Evolutionary conservation across 2,888 invertebrate genomes (phyloP), one percentile per base, ranked within the genome.

Genomic region (Epiblema foenella): DNA sequence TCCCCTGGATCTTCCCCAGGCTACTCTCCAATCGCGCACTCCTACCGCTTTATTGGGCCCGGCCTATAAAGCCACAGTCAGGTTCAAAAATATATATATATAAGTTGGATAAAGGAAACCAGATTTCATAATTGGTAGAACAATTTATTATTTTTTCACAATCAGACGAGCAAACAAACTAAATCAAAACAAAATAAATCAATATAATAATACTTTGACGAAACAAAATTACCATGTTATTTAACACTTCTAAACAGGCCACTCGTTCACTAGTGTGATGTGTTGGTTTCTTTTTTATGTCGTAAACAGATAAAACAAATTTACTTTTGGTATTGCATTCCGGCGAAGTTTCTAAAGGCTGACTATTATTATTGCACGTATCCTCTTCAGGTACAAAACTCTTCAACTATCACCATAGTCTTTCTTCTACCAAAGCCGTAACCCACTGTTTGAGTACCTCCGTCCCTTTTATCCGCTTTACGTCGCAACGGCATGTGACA

Each of bases 401-500:
- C 56, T 29, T 56, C n/a, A 65, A 56, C 17, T 11, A 56, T 54
- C 51, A 17, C 18, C n/a, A 29, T 46, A 24, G n/a, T 46, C 12
- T 18, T 39, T 17, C 33, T 15, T 51, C 51, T 51, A 37, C 33
- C 51, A n/a, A 51, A 37, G 20, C 10, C 18, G 18, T 29, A 11
- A 11, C 8, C 11, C 57, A 10, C 56, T 33, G n/a, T 49, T 57
- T n/a, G 52, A 51, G 17, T 11, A 46, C 54, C 54, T 18, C 7
- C 4, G n/a, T 37, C 29, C 42, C 15, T 62, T 29, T 66, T 58
- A 17, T 11, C 3, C 56, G 39, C 49, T 18, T 78, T 85, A 90
- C 74, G 86, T 88, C 15, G 93, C 86, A 33, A 33, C 33, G 17
- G 94, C 94, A 68, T 94, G 94, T 9, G 88, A 83, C 86, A 94